These are phyloP conservation scores for Centropyge bicolor DNA, from an alignment of 2,797 vertebrate species.

Conservation along the genomic window DNA sequence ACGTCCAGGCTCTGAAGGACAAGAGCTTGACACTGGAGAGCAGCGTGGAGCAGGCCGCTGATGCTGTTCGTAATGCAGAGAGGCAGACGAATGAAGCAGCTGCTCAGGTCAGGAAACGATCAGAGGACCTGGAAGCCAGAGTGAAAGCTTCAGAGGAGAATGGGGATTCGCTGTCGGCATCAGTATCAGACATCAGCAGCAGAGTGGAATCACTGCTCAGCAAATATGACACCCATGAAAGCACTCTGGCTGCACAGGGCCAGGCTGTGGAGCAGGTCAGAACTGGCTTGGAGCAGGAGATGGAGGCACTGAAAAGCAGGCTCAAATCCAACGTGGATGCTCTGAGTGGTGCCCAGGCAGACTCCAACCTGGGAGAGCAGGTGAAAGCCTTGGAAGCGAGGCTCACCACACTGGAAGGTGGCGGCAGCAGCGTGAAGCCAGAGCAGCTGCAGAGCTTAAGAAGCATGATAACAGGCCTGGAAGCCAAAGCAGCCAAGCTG, in stretches of 20 bases:
- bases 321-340: conserved; percentile 78
- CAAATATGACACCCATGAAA: conserved; percentile 81
- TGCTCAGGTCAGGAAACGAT: conserved; percentile 74
- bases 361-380: conserved; percentile 63
- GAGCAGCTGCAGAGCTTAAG: conserved; percentile 88
- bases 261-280: conserved; percentile 70
- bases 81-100: conserved; percentile 63
- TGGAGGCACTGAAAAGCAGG: conserved; percentile 84
- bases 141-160: conserved; percentile 85
- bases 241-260: conserved; percentile 77
- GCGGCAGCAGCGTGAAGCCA: conserved; percentile 77
- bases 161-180: conserved; percentile 64
- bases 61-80: conserved; percentile 70
- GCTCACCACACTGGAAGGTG: conserved; percentile 53
- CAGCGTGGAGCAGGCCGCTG: conserved; percentile 75
- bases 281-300: conserved; percentile 75
- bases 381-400: conserved; percentile 62
- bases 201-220: conserved; percentile 83
- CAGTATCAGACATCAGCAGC: conserved; percentile 72
- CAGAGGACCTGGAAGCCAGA: conserved; percentile 83
- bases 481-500: conserved; percentile 87
- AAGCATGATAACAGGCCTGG: conserved; percentile 84
- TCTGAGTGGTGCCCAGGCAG: conserved; percentile 76
- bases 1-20: conserved; percentile 77
- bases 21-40: conserved; percentile 80